These are phyloP conservation scores for Amphipoea oculea DNA, from an alignment of 2,888 invertebrate species.

Conservation along the genomic window DNA sequence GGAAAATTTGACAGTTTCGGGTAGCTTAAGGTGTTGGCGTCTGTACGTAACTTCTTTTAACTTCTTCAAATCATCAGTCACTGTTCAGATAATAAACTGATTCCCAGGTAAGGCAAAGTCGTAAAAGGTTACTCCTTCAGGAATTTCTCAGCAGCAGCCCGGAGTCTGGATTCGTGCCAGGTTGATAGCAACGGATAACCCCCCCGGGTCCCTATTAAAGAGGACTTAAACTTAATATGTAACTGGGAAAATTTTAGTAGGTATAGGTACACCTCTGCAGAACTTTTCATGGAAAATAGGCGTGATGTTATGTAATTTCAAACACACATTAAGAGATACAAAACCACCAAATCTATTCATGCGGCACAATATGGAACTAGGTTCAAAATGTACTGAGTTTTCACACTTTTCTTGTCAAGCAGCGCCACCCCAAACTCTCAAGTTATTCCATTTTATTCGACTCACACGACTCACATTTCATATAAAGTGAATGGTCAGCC, in stretches of 20 bases:
- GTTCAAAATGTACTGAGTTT: neutral
- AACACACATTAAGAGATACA: neutral
- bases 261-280: neutral
- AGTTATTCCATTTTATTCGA: conserved; percentile 6
- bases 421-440: neutral
- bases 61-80: too few relatives aligned
- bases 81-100: neutral
- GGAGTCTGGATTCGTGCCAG: neutral
- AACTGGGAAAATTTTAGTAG: too few relatives aligned
- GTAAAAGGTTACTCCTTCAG: neutral
- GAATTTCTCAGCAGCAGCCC: neutral
- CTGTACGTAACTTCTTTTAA: too few relatives aligned
- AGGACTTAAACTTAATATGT: too few relatives aligned
- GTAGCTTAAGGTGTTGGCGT: too few relatives aligned
- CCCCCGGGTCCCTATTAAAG: neutral
- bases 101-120: too few relatives aligned
- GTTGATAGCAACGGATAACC: neutral
- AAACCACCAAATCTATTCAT: neutral
- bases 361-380: neutral
- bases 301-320: neutral
- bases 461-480: conserved; percentile 16
- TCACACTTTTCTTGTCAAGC: neutral
- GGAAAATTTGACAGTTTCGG: too few relatives aligned
- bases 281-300: neutral
- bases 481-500: conserved; percentile 30